Evolutionary conservation across 2,113 vertebrate species (phyloP).

Genomic region (Conger conger): DNA sequence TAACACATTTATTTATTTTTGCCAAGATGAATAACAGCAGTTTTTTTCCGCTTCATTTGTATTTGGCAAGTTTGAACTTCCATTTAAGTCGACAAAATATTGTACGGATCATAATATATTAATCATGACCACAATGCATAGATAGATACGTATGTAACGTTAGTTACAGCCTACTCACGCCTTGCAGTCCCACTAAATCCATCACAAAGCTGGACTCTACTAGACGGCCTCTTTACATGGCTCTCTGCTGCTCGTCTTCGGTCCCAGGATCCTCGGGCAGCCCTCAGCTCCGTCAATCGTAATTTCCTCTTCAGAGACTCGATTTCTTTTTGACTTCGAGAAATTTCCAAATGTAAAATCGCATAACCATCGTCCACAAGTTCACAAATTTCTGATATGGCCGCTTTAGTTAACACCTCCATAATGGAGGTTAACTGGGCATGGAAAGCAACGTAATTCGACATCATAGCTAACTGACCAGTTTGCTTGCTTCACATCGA

Average conservation of each 20-base stretch:
- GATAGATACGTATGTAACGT: too few species aligned
- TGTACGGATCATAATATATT: too few species aligned
- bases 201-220: not conserved
- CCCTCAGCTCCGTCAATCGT: slow-evolving; percentile 16
- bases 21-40: too few species aligned
- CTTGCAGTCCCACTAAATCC: not conserved
- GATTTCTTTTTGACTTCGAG: slow-evolving; percentile 33
- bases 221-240: not conserved
- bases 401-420: slow-evolving; percentile 26
- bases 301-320: slow-evolving; percentile 27
- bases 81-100: too few species aligned
- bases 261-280: not conserved
- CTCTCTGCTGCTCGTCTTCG: not conserved
- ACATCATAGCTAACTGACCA: not conserved
- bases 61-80: too few species aligned
- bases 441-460: slow-evolving; percentile 22
- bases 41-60: too few species aligned
- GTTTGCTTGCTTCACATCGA: not conserved
- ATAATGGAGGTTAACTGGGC: slow-evolving; percentile 26
- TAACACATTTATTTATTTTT: too few species aligned
- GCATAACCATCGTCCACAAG: slow-evolving; percentile 35
- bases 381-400: slow-evolving; percentile 31
- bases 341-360: slow-evolving; percentile 24
- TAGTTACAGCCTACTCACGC: not conserved
- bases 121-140: too few species aligned